Evolutionary conservation across 1,140 invertebrate species (phyloP).

Genomic region (Lethocerus indicus): DNA sequence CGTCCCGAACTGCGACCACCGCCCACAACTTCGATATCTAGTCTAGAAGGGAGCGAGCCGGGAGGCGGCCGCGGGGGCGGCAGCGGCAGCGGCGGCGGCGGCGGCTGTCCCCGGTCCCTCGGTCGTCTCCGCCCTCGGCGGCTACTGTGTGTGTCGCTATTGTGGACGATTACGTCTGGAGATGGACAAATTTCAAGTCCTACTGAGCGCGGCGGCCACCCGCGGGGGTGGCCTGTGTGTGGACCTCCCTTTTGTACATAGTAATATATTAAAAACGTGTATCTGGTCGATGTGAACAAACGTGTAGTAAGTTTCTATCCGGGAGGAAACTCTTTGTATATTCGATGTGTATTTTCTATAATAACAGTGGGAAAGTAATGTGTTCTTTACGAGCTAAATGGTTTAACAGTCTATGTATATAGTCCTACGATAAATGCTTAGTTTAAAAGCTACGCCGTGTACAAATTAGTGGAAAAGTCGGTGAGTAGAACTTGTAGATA

Average conservation of each 20-base stretch:
- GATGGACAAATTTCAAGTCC: conserved; percentile 15
- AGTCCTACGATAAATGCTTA: background rate
- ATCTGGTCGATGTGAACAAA: conserved; percentile 14
- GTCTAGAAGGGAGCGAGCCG: conserved; percentile 2
- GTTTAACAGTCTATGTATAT: conserved; percentile 10
- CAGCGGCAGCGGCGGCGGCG: too few species aligned
- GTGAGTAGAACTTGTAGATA: conserved; percentile 16
- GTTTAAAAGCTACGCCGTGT: conserved; percentile 12
- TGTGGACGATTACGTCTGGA: conserved; percentile 14
- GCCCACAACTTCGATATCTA: background rate
- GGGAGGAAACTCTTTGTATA: conserved; percentile 15
- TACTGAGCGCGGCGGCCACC: conserved; percentile 8
- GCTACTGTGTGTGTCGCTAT: too few species aligned
- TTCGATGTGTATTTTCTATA: conserved; percentile 18
- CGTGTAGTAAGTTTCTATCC: conserved; percentile 7
- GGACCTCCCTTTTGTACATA: conserved; percentile 7
- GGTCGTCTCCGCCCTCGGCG: too few species aligned
- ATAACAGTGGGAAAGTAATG: conserved; percentile 11
- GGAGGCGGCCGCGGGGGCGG: background rate
- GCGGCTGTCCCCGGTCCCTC: too few species aligned
- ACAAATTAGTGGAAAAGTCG: conserved; percentile 13
- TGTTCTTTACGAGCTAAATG: conserved; percentile 13
- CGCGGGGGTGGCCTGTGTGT: conserved; percentile 5
- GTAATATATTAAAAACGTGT: conserved; percentile 4
- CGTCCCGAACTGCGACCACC: too few species aligned